Base-by-base conservation (phyloP, 2,888 invertebrate species). In the Lymantria dispar region DNA sequence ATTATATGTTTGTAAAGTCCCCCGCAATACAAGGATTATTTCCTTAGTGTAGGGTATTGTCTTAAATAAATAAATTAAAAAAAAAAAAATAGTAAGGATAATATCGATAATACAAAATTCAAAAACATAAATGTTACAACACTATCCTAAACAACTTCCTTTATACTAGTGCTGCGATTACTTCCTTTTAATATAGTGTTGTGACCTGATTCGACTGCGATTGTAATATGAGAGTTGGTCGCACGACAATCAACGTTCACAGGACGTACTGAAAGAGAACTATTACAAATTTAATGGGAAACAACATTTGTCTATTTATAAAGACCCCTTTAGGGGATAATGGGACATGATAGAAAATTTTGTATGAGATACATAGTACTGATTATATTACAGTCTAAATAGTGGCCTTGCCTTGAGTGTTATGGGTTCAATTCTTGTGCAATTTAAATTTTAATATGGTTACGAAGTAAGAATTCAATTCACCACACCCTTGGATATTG, bases 231-330 rank as follows among this genome's bases (percentile, higher is more conserved):
- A 55, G 47, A 43, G 50, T 45, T 42, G 48, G 61, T 67, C 67
- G 63, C 67, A 67, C 87, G 87, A 62, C 77, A 87, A 87, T 87
- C 76, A 80, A 68, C 62, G 68, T 74, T 62, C 74, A 74, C 85
- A 82, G 81, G 86, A 85, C 80, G 87, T 62, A 66, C 74, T 73
- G 76, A 74, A 80, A 76, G 74, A 71, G 71, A 74, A 76, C 85
- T 74, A 85, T 85, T 87, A 85, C 73, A 74, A 80, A 80, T n/a
- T 81, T 86, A 87, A 86, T 85, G 86, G 87, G 85, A 82, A 83
- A 85, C 79, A 72, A 59, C 72, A 71, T 82, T 81, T 75, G 82
- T 76, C 83, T 83, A 83, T 79, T 78, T 78, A 77, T 66, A 52
- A 53, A 60, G 69, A 70, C 82, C 83, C 81, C 74, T 68, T 60